These are phyloP conservation scores for Anhinga rufa DNA, from an alignment of 2,113 vertebrate species.

Conservation along the genomic window DNA sequence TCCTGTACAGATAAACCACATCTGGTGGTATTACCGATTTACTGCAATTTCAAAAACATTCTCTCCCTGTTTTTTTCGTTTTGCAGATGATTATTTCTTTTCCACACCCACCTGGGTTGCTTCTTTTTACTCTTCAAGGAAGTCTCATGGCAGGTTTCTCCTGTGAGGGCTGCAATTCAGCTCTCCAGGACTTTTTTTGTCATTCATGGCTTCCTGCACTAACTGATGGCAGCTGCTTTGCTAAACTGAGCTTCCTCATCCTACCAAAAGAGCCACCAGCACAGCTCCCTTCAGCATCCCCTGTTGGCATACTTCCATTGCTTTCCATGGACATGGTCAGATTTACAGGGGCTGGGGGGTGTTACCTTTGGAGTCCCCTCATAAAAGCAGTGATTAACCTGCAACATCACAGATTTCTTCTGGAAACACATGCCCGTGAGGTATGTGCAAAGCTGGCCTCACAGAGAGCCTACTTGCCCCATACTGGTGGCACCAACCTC, in stretches of 20 bases:
- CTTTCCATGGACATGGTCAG: neutral
- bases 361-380: neutral
- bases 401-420: neutral
- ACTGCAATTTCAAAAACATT: neutral
- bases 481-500: neutral
- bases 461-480: neutral
- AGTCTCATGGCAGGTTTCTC: neutral
- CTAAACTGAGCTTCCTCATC: neutral
- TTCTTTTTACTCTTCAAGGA: neutral
- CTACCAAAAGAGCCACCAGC: too few relatives aligned
- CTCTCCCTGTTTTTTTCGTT: neutral
- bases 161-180: neutral
- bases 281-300: neutral
- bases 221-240: neutral
- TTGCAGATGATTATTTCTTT: neutral
- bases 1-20: neutral
- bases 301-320: accelerated
- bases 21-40: accelerated
- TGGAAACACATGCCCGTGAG: neutral
- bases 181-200: neutral
- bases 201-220: neutral
- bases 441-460: neutral
- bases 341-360: neutral
- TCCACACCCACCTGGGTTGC: neutral
- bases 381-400: neutral